These are phyloP conservation scores for Saimiri boliviensis DNA, from an alignment of 2,113 vertebrate genomes.

Conservation along the genomic window DNA sequence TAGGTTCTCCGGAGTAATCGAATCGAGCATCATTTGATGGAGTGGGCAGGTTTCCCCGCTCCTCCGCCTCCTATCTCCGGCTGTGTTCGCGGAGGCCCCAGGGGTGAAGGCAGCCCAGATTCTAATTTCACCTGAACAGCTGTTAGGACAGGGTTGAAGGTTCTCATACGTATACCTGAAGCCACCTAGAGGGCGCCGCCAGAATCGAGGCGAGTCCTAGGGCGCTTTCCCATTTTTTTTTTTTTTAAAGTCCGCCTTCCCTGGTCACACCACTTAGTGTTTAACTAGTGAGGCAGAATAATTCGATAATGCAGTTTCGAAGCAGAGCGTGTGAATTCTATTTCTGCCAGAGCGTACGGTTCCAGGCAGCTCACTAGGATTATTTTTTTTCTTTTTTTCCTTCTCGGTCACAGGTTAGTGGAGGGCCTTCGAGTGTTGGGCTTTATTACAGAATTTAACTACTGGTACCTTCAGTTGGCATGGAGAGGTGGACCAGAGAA, in stretches of 20 bases:
- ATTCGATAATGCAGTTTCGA: conserved; percentile 12
- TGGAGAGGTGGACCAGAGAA: not conserved
- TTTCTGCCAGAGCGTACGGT: not conserved
- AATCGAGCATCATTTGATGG: not conserved
- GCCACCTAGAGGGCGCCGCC: not conserved
- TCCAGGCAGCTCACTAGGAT: not conserved
- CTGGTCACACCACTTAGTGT: not conserved
- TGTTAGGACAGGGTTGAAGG: not conserved
- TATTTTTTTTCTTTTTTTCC: not conserved
- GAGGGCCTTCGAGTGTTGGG: not conserved
- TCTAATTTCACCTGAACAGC: not conserved
- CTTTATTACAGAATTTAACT: not conserved
- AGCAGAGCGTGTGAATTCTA: not conserved
- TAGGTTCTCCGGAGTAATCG: too few species aligned
- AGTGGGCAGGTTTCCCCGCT: not conserved
- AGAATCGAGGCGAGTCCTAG: not conserved
- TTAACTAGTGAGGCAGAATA: conserved; percentile 49
- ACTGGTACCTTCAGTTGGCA: not conserved
- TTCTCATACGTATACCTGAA: not conserved
- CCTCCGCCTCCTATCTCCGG: too few species aligned
- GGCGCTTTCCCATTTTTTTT: not conserved
- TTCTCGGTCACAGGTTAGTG: not conserved
- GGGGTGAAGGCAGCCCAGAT: too few species aligned
- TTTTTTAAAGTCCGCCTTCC: not conserved
- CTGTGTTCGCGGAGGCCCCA: accelerated